A percentile compares a stretch with the other conserved stretches of the same genome.
phyloP scores from a whole-genome alignment of 2,113 vertebrate species.

The Labrus mixtus region DNA sequence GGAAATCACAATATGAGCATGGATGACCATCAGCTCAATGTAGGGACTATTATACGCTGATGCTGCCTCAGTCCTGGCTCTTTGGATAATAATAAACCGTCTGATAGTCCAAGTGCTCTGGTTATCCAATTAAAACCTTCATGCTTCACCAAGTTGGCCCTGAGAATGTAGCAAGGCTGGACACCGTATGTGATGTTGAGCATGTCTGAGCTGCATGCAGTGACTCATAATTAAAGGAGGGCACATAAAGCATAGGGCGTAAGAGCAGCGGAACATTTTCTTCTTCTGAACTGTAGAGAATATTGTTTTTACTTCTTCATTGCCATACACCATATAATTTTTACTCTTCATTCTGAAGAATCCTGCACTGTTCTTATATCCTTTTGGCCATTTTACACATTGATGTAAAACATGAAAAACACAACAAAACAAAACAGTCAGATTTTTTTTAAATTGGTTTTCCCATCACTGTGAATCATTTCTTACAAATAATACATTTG shows the following conservation, averaged over 20 bases:
- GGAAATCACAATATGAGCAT: slow-evolving; percentile 26
- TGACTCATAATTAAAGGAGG: slow-evolving; percentile 22
- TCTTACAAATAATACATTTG: background rate
- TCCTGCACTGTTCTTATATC: too few species aligned
- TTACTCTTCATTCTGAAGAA: background rate
- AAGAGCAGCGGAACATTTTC: background rate
- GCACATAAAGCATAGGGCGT: background rate
- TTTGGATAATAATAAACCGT: slow-evolving; percentile 45
- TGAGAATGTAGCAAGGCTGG: slow-evolving; percentile 55
- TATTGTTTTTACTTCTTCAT: background rate
- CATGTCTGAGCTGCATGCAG: slow-evolving; percentile 6
- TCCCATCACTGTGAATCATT: too few species aligned
- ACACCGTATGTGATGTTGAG: slow-evolving; percentile 25
- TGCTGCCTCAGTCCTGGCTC: slow-evolving; percentile 18
- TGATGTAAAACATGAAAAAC: too few species aligned
- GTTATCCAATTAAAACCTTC: slow-evolving; percentile 73
- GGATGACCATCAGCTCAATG: slow-evolving; percentile 28
- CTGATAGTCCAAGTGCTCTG: slow-evolving; percentile 52
- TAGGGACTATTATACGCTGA: slow-evolving; percentile 8
- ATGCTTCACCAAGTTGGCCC: slow-evolving; percentile 39
- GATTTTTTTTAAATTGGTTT: too few species aligned
- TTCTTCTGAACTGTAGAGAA: background rate
- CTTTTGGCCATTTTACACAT: too few species aligned
- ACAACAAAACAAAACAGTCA: too few species aligned
- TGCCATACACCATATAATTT: background rate